These are phyloP conservation scores for Cyanistes caeruleus DNA, from an alignment of 2,113 vertebrate genomes.

Conservation along the genomic window DNA sequence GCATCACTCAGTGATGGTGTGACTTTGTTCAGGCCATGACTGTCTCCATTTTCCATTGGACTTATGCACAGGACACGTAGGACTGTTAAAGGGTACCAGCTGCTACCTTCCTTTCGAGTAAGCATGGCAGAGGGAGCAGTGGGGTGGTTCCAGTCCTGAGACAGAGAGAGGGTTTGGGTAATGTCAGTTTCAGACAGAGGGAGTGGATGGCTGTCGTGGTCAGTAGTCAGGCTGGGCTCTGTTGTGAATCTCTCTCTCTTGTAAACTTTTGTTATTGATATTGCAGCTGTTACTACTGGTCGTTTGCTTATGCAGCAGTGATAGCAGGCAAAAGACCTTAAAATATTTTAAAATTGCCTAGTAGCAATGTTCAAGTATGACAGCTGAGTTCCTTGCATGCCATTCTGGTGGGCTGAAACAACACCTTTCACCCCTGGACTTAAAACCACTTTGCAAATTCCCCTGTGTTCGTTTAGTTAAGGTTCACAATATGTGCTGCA, in stretches of 20 bases:
- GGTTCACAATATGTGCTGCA: fast-evolving
- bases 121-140: not conserved
- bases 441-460: not conserved
- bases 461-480: not conserved
- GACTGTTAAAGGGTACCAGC: not conserved
- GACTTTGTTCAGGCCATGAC: not conserved
- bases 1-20: not conserved
- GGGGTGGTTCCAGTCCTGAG: not conserved
- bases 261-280: not conserved
- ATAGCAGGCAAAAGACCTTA: not conserved
- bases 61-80: not conserved
- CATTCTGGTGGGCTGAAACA: not conserved
- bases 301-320: not conserved
- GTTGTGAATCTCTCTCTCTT: not conserved
- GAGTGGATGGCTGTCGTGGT: fast-evolving
- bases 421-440: not conserved
- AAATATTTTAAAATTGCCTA: not conserved
- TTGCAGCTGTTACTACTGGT: not conserved
- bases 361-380: not conserved
- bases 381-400: not conserved
- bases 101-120: not conserved
- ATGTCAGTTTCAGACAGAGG: fast-evolving
- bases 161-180: not conserved
- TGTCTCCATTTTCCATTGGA: not conserved
- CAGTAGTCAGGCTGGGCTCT: not conserved